phyloP scores from a whole-genome alignment of 2,113 vertebrate species.

The Eulemur macaco region DNA sequence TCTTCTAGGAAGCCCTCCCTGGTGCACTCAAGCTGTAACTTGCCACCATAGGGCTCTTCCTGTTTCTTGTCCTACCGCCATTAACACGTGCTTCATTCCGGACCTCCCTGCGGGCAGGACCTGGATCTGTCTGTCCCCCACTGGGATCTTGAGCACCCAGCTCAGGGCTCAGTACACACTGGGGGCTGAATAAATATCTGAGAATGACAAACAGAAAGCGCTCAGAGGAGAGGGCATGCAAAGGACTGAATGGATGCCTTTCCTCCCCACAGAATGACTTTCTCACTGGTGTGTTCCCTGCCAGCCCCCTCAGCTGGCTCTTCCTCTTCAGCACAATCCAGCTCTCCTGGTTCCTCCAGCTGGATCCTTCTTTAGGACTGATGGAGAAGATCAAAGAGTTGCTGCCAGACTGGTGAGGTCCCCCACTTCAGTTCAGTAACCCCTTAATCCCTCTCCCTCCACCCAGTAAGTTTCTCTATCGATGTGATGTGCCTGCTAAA shows the following conservation, averaged over 20 bases:
- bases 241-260: background rate
- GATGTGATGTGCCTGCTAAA: background rate
- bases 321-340: conserved; percentile 93
- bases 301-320: conserved; percentile 93
- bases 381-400: conserved; percentile 94
- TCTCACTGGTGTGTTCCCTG: conserved; percentile 90
- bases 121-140: background rate
- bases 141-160: background rate
- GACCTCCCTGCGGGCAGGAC: background rate
- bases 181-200: background rate
- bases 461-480: background rate
- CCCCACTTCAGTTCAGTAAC: background rate
- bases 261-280: conserved; percentile 87
- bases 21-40: background rate
- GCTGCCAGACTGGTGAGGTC: conserved; percentile 89
- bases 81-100: background rate
- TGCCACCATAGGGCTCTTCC: background rate
- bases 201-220: no score
- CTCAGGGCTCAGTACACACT: background rate
- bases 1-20: background rate
- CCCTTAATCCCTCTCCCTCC: background rate
- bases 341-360: conserved; percentile 92
- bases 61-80: background rate
- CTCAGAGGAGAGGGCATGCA: background rate
- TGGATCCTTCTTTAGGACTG: conserved; percentile 95